Base-by-base conservation (phyloP, 2,797 vertebrate genomes). In the Mormyrops attenuatus region DNA sequence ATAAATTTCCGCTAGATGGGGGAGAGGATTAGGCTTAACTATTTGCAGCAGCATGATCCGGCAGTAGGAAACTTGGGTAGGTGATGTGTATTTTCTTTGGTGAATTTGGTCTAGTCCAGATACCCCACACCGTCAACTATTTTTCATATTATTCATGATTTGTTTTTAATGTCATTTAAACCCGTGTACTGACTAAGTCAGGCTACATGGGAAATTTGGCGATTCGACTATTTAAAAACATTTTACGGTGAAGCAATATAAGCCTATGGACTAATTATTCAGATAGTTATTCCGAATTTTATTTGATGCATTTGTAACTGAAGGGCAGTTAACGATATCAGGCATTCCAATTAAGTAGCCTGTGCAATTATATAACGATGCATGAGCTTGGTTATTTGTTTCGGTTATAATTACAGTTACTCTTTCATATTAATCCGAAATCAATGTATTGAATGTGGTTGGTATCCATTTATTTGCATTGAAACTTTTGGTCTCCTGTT, bases 1-100 rank as follows among this genome's bases (percentile, higher is more conserved):
- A 73, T 73, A 73, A 15, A 73, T 80, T 34, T 44, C 73, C 73
- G 20, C 73, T 80, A 80, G 73, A 80, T 80, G 73, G 73, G 73
- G 73, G 17, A 44, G 34, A 80, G 38, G 15, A n/a, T 44, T n/a
- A 44, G 26, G 34, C 20, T 30, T n/a, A 80, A 44, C 73, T 80
- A 20, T 80, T 80, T 41, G 44, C 73, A 44, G 73, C 73, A 44
- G 73, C 73, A 17, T 9, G 73, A 44, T n/a, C 73, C 73, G 41
- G 20, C 20, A 3, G 17, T 80, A 80, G 5, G 20, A 80, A 13
- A 34, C 66, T 73, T 73, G 66, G 60, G 9, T 30, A 77, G 34
- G 20, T 44, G 20, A 80, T 44, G 38, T 5, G 38, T 44, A 44
- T 80, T 44, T 20, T 80, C 34, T 44, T 80, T 44, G 6, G 38